These are phyloP conservation scores for Chymomyza amoena DNA, from an alignment of 2,888 invertebrate species.

Conservation along the genomic window DNA sequence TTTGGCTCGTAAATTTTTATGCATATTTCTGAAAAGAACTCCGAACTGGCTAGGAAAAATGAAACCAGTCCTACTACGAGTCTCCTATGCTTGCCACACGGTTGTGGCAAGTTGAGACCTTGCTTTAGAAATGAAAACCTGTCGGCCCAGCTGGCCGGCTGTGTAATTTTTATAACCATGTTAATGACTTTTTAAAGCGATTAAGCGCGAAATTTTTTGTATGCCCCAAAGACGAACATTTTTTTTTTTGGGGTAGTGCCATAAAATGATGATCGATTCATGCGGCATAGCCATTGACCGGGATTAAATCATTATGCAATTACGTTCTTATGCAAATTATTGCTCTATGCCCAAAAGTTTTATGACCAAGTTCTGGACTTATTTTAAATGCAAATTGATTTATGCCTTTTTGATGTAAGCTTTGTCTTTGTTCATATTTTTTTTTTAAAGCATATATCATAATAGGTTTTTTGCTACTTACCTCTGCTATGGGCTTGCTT, in stretches of 20 bases:
- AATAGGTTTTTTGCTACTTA: background rate
- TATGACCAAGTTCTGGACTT: constrained; percentile 34
- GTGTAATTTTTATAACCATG: constrained; percentile 43
- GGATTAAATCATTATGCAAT: constrained; percentile 66
- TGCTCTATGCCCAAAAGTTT: constrained; percentile 30
- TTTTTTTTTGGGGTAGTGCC: constrained; percentile 10
- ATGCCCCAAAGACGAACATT: background rate
- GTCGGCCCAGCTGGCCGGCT: constrained; percentile 7
- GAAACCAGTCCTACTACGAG: constrained; percentile 5
- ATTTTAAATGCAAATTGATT: constrained; percentile 52
- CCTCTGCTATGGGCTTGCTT: constrained; percentile 17
- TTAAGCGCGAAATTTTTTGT: constrained; percentile 46
- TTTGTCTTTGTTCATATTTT: constrained; percentile 4
- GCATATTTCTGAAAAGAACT: constrained; percentile 26
- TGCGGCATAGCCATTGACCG: constrained; percentile 38
- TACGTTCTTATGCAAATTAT: constrained; percentile 45
- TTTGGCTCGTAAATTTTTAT: constrained; percentile 25
- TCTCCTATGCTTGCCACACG: background rate
- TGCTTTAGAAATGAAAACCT: constrained; percentile 8
- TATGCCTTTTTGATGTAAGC: constrained; percentile 41
- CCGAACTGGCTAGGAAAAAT: constrained; percentile 1
- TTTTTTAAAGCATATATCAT: background rate
- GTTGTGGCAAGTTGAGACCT: background rate
- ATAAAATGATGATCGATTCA: constrained; percentile 64
- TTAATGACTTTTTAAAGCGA: constrained; percentile 62